phyloP scores from a whole-genome alignment of 2,797 vertebrate genomes.

The Onychomys torridus region DNA sequence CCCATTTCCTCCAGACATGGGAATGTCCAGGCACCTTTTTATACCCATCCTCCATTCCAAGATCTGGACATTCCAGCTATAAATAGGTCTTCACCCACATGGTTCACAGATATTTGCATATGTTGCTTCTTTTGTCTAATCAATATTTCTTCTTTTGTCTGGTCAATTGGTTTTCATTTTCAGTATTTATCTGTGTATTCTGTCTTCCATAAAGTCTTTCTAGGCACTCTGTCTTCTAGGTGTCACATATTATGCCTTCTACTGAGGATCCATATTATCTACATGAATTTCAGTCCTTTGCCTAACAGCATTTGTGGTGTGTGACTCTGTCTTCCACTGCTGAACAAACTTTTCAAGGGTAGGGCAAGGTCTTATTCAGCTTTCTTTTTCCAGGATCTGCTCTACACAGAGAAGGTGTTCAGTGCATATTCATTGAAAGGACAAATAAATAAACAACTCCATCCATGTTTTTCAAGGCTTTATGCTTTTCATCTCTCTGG shows the following conservation, averaged over 20 bases:
- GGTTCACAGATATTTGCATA: background rate
- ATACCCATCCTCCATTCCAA: background rate
- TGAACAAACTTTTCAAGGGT: conserved; percentile 23
- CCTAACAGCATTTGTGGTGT: background rate
- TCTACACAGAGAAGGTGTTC: background rate
- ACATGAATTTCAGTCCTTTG: background rate
- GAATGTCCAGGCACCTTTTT: background rate
- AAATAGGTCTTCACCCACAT: background rate
- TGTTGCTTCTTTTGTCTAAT: background rate
- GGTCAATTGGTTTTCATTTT: background rate
- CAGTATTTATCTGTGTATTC: background rate
- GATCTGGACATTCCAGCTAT: background rate
- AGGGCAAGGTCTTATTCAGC: background rate
- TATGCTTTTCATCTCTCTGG: background rate
- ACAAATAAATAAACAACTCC: conserved; percentile 41
- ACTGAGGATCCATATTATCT: background rate
- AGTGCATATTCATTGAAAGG: background rate
- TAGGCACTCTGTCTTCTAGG: background rate
- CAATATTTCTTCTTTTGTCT: background rate
- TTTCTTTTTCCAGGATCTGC: conserved; percentile 21
- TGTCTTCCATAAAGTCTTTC: background rate
- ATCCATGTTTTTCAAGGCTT: background rate
- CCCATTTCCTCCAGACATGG: background rate
- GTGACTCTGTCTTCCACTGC: conserved; percentile 2
- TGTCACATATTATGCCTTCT: background rate